Percentiles rank a stretch among this genome's conserved stretches.
phyloP scores from a whole-genome alignment of 1,140 invertebrate species.

The Babylonia areolata region DNA sequence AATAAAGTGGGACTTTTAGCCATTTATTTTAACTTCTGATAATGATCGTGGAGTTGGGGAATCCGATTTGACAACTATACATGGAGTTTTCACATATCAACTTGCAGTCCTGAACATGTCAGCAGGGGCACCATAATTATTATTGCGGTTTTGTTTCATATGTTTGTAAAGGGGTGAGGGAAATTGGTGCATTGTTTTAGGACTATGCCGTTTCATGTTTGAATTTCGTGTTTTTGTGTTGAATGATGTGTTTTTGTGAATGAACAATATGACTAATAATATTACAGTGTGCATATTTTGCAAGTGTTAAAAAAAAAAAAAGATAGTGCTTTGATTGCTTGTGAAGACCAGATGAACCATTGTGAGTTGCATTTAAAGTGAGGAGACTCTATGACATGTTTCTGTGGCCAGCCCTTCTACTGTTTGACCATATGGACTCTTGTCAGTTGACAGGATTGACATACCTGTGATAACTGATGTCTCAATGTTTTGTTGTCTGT shows the following conservation, averaged over 20 bases:
- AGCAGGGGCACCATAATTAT: not conserved
- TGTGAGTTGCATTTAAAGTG: not conserved
- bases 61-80: not conserved
- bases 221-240: not conserved
- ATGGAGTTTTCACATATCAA: not conserved
- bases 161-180: not conserved
- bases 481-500: conserved; percentile 38
- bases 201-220: not conserved
- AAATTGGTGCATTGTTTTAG: not conserved
- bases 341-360: not conserved
- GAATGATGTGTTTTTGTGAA: not conserved
- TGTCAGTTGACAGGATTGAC: conserved; percentile 50
- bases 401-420: not conserved
- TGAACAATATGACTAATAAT: too few species aligned
- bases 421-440: conserved; percentile 11
- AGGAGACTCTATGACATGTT: not conserved
- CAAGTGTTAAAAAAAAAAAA: not conserved
- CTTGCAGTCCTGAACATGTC: not conserved
- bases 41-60: not conserved
- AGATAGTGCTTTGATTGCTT: not conserved
- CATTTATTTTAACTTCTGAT: not conserved
- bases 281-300: not conserved
- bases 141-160: not conserved
- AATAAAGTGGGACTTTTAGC: too few species aligned
- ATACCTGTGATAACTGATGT: conserved; percentile 38